Evolutionary conservation across 1,140 invertebrate genomes (phyloP).

Genomic region (Zophobas atratus): DNA sequence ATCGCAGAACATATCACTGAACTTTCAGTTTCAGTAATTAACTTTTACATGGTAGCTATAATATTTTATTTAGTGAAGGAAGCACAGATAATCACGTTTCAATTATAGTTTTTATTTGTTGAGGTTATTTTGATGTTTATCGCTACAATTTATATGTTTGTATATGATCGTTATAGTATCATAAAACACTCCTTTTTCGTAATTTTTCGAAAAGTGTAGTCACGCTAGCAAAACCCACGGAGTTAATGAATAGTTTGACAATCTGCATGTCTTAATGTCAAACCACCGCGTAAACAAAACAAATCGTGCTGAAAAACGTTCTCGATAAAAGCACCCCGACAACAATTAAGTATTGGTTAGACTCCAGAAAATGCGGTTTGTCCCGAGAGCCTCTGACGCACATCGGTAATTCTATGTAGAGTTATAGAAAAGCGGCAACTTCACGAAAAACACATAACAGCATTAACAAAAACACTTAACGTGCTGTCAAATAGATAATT

Average conservation of each 20-base stretch:
- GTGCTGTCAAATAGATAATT: neutral
- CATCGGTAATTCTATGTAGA: neutral
- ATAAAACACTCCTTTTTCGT: neutral
- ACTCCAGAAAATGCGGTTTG: neutral
- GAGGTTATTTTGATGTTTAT: slow-evolving; percentile 11
- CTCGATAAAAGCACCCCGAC: no score
- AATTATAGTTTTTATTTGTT: slow-evolving; percentile 7
- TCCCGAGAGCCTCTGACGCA: neutral
- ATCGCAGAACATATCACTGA: slow-evolving; percentile 23
- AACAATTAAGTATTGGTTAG: neutral
- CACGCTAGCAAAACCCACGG: neutral
- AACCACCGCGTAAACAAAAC: neutral
- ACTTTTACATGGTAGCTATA: slow-evolving; percentile 16
- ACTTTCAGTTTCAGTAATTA: slow-evolving; percentile 29
- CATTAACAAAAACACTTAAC: no score
- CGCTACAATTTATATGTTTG: neutral
- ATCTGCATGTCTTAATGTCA: no score
- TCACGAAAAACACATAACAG: neutral
- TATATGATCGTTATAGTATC: slow-evolving; percentile 3
- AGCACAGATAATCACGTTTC: slow-evolving; percentile 19
- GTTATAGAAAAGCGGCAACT: neutral
- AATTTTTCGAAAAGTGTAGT: neutral
- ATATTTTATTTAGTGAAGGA: slow-evolving; percentile 15
- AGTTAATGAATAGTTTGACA: no score
- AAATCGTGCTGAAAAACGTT: neutral